Conservation (phyloP, 2,888 invertebrate species). For the Thymelicus sylvestris region DNA sequence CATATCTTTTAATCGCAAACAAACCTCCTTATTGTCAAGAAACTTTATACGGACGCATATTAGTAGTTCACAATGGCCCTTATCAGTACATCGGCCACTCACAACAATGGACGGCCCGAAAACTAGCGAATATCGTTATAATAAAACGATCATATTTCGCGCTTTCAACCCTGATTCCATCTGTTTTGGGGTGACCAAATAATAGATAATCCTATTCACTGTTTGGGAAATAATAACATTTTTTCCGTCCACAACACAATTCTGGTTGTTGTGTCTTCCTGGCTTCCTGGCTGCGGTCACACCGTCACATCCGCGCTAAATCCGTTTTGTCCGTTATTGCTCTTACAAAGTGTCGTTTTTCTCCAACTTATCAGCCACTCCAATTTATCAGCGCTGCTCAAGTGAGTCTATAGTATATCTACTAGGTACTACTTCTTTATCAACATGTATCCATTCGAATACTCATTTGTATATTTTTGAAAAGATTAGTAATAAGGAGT, state of each 20-base stretch:
- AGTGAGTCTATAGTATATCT: too few species aligned
- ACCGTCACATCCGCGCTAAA: conserved; percentile 47
- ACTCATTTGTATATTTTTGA: too few species aligned
- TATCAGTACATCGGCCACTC: conserved; percentile 52
- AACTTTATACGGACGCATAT: conserved; percentile 59
- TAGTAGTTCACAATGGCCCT: conserved; percentile 51
- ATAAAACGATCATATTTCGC: conserved; percentile 77
- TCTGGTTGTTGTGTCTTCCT: conserved; percentile 51
- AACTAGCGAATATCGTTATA: conserved; percentile 81
- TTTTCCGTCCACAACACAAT: conserved; percentile 47
- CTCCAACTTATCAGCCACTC: conserved; percentile 11
- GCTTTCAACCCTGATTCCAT: conserved; percentile 60
- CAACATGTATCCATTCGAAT: too few species aligned
- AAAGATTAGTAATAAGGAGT: too few species aligned
- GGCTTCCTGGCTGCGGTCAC: conserved; percentile 49
- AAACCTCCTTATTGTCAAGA: conserved; percentile 58
- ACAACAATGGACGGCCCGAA: conserved; percentile 59
- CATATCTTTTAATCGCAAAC: conserved; percentile 62
- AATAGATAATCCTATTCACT: conserved; percentile 69
- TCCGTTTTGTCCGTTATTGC: conserved; percentile 26
- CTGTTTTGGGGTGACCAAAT: conserved; percentile 70
- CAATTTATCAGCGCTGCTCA: neutral
- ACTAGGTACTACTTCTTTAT: neutral
- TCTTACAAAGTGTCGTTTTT: conserved; percentile 26
- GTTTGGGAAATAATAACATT: conserved; percentile 60